Percentiles rank a stretch among this genome's conserved stretches.
phyloP scores from a whole-genome alignment of 2,888 invertebrate species.

The Macrophya alboannulata region DNA sequence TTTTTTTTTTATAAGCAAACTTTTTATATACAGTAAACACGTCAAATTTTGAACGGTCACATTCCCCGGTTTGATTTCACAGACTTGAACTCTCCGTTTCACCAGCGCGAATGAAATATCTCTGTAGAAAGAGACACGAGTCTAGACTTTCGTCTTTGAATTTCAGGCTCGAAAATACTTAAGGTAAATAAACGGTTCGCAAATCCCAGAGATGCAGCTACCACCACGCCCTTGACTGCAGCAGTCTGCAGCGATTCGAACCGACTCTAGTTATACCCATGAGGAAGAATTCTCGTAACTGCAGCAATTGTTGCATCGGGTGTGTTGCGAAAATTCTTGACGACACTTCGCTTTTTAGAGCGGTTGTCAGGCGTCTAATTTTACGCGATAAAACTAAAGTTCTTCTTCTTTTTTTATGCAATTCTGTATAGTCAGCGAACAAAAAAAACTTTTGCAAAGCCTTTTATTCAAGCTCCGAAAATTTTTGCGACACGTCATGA shows the following conservation, averaged over 20 bases:
- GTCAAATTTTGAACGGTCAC: slow-evolving; percentile 45
- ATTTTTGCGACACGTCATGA: neutral
- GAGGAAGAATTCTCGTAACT: neutral
- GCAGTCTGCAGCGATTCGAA: neutral
- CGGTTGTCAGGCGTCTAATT: neutral
- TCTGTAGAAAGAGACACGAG: neutral
- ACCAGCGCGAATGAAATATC: slow-evolving; percentile 11
- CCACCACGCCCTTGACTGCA: slow-evolving; percentile 35
- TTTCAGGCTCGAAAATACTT: slow-evolving; percentile 31
- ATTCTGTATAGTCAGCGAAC: neutral
- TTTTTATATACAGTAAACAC: slow-evolving; percentile 31
- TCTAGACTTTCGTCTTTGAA: slow-evolving; percentile 45
- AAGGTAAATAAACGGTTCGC: slow-evolving; percentile 43
- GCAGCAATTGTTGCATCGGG: neutral
- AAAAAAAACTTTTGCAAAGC: neutral
- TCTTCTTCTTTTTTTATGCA: neutral
- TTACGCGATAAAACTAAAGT: neutral
- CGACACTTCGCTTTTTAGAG: too few species aligned
- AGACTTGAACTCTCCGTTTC: neutral
- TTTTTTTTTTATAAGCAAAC: too few species aligned
- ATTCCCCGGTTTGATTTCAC: neutral
- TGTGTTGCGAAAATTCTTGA: neutral
- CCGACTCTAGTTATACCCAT: slow-evolving; percentile 26
- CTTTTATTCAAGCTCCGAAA: neutral
- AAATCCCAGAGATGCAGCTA: slow-evolving; percentile 21